phyloP scores from a whole-genome alignment of 2,797 vertebrate genomes.

The Gastrophryne carolinensis region DNA sequence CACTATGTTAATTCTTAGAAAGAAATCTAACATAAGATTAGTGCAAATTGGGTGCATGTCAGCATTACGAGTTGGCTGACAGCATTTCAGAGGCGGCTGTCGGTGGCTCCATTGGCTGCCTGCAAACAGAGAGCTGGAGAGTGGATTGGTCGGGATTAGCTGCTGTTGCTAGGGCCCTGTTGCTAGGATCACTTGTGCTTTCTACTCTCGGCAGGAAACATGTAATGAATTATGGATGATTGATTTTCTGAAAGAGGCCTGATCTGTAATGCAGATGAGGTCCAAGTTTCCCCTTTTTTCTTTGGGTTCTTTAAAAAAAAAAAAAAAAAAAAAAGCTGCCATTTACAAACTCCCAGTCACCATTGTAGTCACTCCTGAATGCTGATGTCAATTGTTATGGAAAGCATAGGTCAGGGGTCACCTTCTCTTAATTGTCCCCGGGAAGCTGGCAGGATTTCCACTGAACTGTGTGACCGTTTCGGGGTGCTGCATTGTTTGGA shows the following conservation, averaged over 20 bases:
- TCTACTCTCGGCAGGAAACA: conserved; percentile 81
- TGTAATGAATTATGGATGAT: conserved; percentile 95
- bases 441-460: conserved; percentile 70
- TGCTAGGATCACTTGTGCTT: conserved; percentile 85
- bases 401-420: conserved; percentile 76
- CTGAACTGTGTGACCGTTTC: conserved; percentile 70
- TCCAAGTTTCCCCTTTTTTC: conserved; percentile 65
- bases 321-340: conserved; percentile 66
- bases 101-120: conserved; percentile 68
- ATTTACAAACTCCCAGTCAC: conserved; percentile 66
- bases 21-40: conserved; percentile 21
- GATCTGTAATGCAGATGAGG: conserved; percentile 95
- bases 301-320: conserved; percentile 74
- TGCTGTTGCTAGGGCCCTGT: conserved; percentile 90
- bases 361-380: conserved; percentile 61
- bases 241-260: conserved; percentile 79
- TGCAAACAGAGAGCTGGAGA: conserved; percentile 64
- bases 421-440: conserved; percentile 82
- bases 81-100: conserved; percentile 52
- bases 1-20: not conserved
- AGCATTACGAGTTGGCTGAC: conserved; percentile 57
- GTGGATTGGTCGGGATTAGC: conserved; percentile 72
- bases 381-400: conserved; percentile 79
- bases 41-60: conserved; percentile 41
- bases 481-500: conserved; percentile 63